These are phyloP conservation scores for Platycercus adscitus DNA, from an alignment of 2,113 vertebrate genomes.

Conservation along the genomic window DNA sequence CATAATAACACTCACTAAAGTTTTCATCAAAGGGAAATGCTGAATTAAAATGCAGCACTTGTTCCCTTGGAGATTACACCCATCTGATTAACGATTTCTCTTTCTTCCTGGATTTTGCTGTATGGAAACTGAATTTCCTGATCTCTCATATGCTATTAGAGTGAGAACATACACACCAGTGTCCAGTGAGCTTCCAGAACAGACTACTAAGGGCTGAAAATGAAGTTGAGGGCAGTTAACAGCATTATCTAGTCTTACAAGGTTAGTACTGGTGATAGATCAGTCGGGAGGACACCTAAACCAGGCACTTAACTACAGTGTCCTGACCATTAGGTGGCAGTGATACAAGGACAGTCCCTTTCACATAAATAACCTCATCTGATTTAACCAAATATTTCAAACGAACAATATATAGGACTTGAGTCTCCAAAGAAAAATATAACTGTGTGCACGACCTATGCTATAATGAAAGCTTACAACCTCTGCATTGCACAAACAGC, in stretches of 20 bases:
- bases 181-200: background rate
- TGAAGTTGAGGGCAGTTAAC: background rate
- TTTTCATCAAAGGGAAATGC: constrained; percentile 76
- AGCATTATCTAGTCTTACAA: background rate
- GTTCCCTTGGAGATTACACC: constrained; percentile 67
- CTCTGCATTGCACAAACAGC: background rate
- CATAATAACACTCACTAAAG: constrained; percentile 74
- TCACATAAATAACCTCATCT: background rate
- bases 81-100: constrained; percentile 57
- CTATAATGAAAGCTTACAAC: background rate
- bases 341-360: background rate
- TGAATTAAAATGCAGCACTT: constrained; percentile 70
- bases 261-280: background rate
- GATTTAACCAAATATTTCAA: background rate
- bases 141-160: background rate
- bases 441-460: background rate
- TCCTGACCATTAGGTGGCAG: constrained; percentile 19
- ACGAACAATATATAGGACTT: background rate
- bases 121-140: constrained; percentile 19
- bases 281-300: background rate
- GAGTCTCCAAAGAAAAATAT: background rate
- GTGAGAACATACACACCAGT: background rate
- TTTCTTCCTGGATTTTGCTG: constrained; percentile 47
- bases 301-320: background rate
- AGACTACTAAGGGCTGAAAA: background rate